Conservation (phyloP, 2,113 vertebrate species). For the Passerina amoena region DNA sequence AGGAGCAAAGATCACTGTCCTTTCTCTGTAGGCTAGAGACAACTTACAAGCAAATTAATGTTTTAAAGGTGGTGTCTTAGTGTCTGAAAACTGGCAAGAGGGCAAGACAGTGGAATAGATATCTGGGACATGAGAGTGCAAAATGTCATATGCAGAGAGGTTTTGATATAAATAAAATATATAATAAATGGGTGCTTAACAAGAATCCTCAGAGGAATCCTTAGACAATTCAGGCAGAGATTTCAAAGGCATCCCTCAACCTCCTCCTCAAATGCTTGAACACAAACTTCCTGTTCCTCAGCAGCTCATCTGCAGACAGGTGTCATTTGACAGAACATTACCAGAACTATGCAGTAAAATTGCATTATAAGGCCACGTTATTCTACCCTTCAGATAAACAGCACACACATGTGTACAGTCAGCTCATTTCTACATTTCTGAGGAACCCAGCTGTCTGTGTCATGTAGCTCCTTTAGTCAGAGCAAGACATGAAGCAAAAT, state of each 20-base stretch:
- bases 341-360: background rate
- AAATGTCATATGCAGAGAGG: background rate
- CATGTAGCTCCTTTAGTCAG: background rate
- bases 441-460: background rate
- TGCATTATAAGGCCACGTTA: rapidly evolving
- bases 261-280: background rate
- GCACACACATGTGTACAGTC: background rate
- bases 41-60: background rate
- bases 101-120: background rate
- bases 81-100: background rate
- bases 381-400: background rate
- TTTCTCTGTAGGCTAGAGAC: background rate
- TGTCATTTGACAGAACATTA: background rate
- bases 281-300: background rate
- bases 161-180: background rate
- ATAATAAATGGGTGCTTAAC: background rate
- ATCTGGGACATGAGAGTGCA: background rate
- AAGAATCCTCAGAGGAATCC: background rate
- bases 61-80: background rate
- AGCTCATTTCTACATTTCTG: background rate
- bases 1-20: background rate
- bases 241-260: background rate
- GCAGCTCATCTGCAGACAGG: background rate
- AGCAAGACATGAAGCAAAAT: background rate
- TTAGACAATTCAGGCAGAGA: background rate